Conservation (phyloP, 2,888 invertebrate genomes). For the Hedya salicella region DNA sequence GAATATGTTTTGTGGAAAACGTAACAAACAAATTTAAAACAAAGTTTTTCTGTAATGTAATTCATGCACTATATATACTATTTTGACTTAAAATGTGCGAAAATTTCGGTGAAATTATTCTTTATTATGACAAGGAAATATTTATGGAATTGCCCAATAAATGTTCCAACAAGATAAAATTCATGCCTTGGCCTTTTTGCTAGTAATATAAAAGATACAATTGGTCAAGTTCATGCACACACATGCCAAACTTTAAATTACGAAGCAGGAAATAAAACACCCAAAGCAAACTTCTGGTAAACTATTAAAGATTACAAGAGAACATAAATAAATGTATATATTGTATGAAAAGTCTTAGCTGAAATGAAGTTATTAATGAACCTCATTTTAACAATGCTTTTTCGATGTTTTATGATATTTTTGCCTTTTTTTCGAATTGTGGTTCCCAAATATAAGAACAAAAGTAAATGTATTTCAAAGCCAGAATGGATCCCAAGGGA, state of each 20-base stretch:
- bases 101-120: too few relatives aligned
- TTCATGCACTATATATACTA: too few relatives aligned
- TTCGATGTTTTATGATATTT: constrained; percentile 12
- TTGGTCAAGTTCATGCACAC: constrained; percentile 17
- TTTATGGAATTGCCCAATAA: too few relatives aligned
- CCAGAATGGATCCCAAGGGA: constrained; percentile 12
- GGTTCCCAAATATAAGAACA: constrained; percentile 12
- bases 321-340: constrained; percentile 7
- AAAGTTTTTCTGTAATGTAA: too few relatives aligned
- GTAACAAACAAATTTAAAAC: too few relatives aligned
- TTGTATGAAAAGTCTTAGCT: not conserved
- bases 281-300: too few relatives aligned
- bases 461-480: constrained; percentile 3
- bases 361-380: constrained; percentile 1
- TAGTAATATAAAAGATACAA: constrained; percentile 22
- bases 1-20: too few relatives aligned
- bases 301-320: too few relatives aligned
- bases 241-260: constrained; percentile 27
- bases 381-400: constrained; percentile 13
- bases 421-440: constrained; percentile 11
- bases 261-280: too few relatives aligned
- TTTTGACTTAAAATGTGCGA: too few relatives aligned
- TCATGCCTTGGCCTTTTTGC: constrained; percentile 36
- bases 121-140: too few relatives aligned
- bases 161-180: constrained; percentile 27